Conservation (phyloP, 2,888 invertebrate species). For the Zaprionus bogoriensis region DNA sequence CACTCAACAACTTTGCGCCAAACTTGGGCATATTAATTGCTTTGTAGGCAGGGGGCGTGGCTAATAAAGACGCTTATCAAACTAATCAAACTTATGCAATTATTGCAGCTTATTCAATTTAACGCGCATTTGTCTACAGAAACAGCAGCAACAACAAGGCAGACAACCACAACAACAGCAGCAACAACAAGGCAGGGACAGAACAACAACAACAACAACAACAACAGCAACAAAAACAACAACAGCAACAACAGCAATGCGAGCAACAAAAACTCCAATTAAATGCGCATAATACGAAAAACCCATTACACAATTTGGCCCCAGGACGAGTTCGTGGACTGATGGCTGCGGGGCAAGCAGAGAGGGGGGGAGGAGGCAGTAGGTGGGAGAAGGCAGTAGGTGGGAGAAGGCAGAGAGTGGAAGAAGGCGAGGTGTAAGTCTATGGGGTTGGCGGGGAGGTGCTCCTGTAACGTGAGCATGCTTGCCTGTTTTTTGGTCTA, state of each 20-base stretch:
- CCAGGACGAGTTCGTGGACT: not conserved
- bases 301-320: slow-evolving; percentile 36
- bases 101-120: slow-evolving; percentile 65
- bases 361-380: not conserved
- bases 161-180: not conserved
- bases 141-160: not conserved
- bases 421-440: not conserved
- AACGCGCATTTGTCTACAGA: slow-evolving; percentile 45
- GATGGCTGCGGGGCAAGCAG: not conserved
- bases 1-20: not conserved
- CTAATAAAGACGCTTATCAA: slow-evolving; percentile 53
- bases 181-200: not conserved
- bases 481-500: not conserved
- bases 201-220: slow-evolving; percentile 8
- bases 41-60: not conserved
- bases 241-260: not conserved
- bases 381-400: not conserved
- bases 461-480: no score
- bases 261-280: slow-evolving; percentile 56
- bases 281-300: slow-evolving; percentile 50
- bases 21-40: slow-evolving; percentile 7
- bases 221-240: not conserved
- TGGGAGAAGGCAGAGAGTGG: not conserved
- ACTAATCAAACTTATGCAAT: slow-evolving; percentile 74
- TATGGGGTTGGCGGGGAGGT: not conserved